Evolutionary conservation across 2,113 vertebrate species (phyloP).

Genomic region (Datnioides undecimradiatus): DNA sequence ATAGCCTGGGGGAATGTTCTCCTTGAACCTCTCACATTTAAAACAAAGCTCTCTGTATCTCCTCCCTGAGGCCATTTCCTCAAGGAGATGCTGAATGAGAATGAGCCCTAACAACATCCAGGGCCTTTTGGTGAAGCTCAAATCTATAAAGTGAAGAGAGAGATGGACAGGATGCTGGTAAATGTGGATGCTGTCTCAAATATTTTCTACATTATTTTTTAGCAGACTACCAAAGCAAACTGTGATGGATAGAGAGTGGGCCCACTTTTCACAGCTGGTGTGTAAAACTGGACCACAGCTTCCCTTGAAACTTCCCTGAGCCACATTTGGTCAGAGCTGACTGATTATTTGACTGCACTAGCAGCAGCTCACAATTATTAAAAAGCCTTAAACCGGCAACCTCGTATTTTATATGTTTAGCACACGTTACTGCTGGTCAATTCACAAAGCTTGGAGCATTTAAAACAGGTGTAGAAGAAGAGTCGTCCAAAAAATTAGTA

Average conservation of each 20-base stretch:
- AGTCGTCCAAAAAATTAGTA: too few relatives aligned
- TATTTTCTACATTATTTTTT: neutral
- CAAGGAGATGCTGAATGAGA: neutral
- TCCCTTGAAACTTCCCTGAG: neutral
- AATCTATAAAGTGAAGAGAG: neutral
- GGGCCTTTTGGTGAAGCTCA: neutral
- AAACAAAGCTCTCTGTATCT: neutral
- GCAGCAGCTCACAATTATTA: too few relatives aligned
- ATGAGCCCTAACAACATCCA: neutral
- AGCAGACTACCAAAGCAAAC: neutral
- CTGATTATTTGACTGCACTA: neutral
- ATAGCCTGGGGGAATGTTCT: neutral
- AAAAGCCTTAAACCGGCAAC: neutral
- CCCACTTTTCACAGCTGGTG: neutral
- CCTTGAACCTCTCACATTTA: constrained; percentile 5
- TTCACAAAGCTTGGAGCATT: neutral
- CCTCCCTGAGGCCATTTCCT: neutral
- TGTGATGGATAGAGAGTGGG: neutral
- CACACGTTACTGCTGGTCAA: neutral
- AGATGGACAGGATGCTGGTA: neutral
- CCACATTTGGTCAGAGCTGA: neutral
- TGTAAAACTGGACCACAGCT: neutral
- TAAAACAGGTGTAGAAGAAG: neutral
- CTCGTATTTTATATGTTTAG: neutral
- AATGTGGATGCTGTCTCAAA: neutral